phyloP scores from a whole-genome alignment of 2,797 vertebrate genomes.

The Anniella stebbinsi region DNA sequence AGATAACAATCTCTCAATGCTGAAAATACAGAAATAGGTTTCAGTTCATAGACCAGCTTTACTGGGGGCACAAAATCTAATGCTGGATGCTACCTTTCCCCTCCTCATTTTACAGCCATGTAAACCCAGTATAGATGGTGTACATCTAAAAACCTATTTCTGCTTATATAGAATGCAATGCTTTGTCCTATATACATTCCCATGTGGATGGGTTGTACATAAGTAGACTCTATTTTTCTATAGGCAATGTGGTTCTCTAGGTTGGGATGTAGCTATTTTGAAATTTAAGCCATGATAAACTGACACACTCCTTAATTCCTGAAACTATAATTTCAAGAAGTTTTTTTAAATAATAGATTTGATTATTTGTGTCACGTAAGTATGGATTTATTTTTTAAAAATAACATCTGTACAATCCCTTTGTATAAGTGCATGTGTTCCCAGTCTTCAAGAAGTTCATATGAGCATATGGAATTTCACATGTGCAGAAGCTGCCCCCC shows the following conservation, averaged over 20 bases:
- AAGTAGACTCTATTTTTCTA: background rate
- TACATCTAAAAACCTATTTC: background rate
- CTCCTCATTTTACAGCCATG: background rate
- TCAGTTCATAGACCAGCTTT: background rate
- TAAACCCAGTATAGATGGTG: background rate
- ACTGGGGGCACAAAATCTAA: background rate
- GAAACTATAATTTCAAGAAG: background rate
- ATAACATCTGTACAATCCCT: background rate
- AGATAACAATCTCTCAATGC: background rate
- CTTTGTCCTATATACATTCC: background rate
- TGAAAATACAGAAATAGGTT: background rate
- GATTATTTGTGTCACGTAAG: background rate
- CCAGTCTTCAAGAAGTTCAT: background rate
- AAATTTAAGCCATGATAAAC: conserved; percentile 2
- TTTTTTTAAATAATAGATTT: conserved; percentile 4
- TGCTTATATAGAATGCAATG: background rate
- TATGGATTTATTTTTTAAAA: background rate
- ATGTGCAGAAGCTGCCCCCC: background rate
- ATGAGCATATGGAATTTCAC: background rate
- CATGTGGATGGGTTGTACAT: background rate
- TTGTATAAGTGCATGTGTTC: background rate
- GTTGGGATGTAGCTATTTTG: background rate
- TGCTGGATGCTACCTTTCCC: background rate
- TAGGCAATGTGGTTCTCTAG: background rate
- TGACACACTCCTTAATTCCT: background rate